phyloP scores from a whole-genome alignment of 92 coral and sea anemone genomes.

The Zoanthus sociatus region DNA sequence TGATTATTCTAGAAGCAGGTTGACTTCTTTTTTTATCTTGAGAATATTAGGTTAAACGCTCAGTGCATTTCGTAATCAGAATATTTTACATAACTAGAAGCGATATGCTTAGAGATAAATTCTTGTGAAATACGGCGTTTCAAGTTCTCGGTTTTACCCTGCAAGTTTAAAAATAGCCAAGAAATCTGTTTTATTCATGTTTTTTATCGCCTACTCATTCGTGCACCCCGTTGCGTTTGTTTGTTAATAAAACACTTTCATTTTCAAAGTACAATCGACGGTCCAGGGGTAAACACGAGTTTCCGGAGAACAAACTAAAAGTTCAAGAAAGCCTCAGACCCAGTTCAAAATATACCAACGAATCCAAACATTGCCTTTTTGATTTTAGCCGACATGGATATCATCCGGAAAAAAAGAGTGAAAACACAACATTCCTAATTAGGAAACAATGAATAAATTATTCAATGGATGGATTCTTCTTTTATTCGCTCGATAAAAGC shows the following conservation, averaged over 20 bases:
- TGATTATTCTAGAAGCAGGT: slow-evolving; percentile 18
- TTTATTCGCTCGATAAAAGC: not conserved
- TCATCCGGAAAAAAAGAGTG: not conserved
- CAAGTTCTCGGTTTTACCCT: slow-evolving; percentile 43
- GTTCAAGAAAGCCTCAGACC: not conserved
- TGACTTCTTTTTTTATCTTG: slow-evolving; percentile 21
- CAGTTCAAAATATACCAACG: slow-evolving; percentile 1
- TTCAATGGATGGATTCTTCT: slow-evolving; percentile 18
- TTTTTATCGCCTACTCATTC: slow-evolving; percentile 5
- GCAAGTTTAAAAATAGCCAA: slow-evolving; percentile 18
- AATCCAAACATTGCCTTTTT: slow-evolving; percentile 20
- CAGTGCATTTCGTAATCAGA: slow-evolving; percentile 22
- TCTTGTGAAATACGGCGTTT: slow-evolving; percentile 28
- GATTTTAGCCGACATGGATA: slow-evolving; percentile 28
- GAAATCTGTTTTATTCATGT: not conserved
- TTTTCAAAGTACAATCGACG: slow-evolving; percentile 14
- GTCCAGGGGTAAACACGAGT: slow-evolving; percentile 31
- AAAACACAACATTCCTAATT: slow-evolving; percentile 10
- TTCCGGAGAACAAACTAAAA: slow-evolving; percentile 18
- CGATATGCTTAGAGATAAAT: slow-evolving; percentile 16
- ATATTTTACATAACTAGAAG: slow-evolving; percentile 5
- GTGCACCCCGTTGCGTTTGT: slow-evolving; percentile 34
- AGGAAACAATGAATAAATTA: slow-evolving; percentile 13
- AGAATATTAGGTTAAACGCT: not conserved
- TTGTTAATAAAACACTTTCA: slow-evolving; percentile 17